These are phyloP conservation scores for Carassius carassius DNA, from an alignment of 2,113 vertebrate species.

Conservation along the genomic window DNA sequence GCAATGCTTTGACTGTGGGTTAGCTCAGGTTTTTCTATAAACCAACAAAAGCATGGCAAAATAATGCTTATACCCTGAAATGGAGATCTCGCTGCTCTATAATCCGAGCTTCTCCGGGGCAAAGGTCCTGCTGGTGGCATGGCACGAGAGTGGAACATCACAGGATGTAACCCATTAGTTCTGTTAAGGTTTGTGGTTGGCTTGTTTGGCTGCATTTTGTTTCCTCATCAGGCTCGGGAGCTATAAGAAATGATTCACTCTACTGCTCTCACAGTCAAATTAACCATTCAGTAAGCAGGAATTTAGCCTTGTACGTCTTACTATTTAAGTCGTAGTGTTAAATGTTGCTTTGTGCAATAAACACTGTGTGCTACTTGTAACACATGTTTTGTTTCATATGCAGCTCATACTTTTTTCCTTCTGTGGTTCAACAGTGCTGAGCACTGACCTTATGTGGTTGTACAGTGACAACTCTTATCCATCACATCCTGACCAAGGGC, in stretches of 20 bases:
- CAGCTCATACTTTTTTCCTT: not conserved
- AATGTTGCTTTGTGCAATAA: not conserved
- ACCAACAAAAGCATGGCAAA: not conserved
- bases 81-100: not conserved
- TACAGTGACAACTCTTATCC: conserved; percentile 8
- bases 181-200: not conserved
- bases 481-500: not conserved
- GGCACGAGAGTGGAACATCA: not conserved
- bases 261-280: no score
- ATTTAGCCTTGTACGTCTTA: no score
- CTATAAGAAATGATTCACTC: no score
- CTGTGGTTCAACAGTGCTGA: not conserved
- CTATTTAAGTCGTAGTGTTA: not conserved
- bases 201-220: no score
- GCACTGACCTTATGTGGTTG: not conserved
- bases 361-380: not conserved
- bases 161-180: not conserved
- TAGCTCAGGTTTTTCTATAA: not conserved
- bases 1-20: not conserved
- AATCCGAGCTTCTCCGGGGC: not conserved
- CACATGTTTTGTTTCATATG: not conserved
- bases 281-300: no score
- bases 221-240: no score
- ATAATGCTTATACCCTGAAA: not conserved
- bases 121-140: conserved; percentile 5